A percentile compares a stretch with the other conserved stretches of the same genome.
Evolutionary conservation across 2,888 invertebrate species (phyloP).

Genomic region (Clivina fossor): DNA sequence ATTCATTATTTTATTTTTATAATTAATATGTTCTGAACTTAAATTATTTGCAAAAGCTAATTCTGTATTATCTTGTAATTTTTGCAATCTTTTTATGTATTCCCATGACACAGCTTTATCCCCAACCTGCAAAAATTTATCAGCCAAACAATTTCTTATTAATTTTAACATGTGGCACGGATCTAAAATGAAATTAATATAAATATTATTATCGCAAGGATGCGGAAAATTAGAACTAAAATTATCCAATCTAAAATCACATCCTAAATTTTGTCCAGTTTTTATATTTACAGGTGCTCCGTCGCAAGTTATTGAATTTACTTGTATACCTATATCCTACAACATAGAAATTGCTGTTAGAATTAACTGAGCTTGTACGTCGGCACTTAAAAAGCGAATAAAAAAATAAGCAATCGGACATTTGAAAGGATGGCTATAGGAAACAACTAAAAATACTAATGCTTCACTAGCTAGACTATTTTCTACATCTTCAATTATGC

Average conservation of each 20-base stretch:
- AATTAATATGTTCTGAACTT: slow-evolving; percentile 3
- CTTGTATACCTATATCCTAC: neutral
- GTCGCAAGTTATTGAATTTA: slow-evolving; percentile 9
- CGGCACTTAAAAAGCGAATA: neutral
- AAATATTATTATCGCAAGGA: neutral
- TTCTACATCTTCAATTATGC: neutral
- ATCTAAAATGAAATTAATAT: slow-evolving; percentile 4
- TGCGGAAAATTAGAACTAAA: neutral
- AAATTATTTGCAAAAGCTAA: slow-evolving; percentile 9
- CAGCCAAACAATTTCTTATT: neutral
- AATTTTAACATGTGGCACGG: slow-evolving; percentile 6
- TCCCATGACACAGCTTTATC: slow-evolving; percentile 2
- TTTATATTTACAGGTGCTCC: slow-evolving; percentile 6
- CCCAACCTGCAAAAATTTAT: slow-evolving; percentile 1
- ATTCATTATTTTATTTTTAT: slow-evolving; percentile 25
- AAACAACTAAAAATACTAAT: slow-evolving; percentile 1
- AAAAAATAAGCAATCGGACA: slow-evolving; percentile 12
- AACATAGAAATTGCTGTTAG: neutral
- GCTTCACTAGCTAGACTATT: slow-evolving; percentile 5
- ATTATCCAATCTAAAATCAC: neutral
- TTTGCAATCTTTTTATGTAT: slow-evolving; percentile 1
- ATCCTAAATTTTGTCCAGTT: slow-evolving; percentile 11
- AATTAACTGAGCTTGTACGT: slow-evolving; percentile 3
- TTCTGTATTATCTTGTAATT: slow-evolving; percentile 1
- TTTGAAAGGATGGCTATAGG: slow-evolving; percentile 1